Evolutionary conservation across 2,113 vertebrate species (phyloP).

Genomic region (Zosterops pallidus): DNA sequence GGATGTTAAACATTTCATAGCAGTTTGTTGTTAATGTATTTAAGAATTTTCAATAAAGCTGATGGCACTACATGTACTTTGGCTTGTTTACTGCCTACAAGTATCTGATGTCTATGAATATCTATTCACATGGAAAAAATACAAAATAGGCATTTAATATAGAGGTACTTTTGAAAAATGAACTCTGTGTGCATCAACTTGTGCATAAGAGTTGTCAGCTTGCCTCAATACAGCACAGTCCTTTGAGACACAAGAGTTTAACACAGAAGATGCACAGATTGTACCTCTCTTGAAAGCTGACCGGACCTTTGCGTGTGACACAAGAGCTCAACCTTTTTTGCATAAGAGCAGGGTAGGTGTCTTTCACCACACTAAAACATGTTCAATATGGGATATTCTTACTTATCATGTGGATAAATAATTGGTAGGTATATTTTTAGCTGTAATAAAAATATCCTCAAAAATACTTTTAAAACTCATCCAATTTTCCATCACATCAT

Average conservation of each 20-base stretch:
- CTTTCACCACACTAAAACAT: not conserved
- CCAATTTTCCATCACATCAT: not conserved
- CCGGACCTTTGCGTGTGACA: not conserved
- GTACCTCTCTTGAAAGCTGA: not conserved
- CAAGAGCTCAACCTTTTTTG: not conserved
- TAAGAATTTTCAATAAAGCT: constrained; percentile 31
- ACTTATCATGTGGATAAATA: not conserved
- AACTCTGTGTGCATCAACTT: not conserved
- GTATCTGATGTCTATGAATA: not conserved
- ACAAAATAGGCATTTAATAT: not conserved
- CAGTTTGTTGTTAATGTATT: not conserved
- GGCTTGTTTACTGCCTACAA: not conserved
- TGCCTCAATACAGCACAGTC: not conserved
- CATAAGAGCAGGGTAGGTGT: not conserved
- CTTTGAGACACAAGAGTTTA: not conserved
- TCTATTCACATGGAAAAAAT: not conserved
- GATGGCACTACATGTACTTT: not conserved
- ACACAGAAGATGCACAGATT: not conserved
- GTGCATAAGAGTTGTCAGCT: not conserved
- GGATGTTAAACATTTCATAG: constrained; percentile 11
- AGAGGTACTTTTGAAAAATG: not conserved
- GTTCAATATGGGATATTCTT: not conserved
- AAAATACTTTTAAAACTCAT: not conserved
- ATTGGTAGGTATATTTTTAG: not conserved
- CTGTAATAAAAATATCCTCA: not conserved